These are phyloP conservation scores for Galeruca laticollis DNA, from an alignment of 2,888 invertebrate genomes.

Conservation along the genomic window DNA sequence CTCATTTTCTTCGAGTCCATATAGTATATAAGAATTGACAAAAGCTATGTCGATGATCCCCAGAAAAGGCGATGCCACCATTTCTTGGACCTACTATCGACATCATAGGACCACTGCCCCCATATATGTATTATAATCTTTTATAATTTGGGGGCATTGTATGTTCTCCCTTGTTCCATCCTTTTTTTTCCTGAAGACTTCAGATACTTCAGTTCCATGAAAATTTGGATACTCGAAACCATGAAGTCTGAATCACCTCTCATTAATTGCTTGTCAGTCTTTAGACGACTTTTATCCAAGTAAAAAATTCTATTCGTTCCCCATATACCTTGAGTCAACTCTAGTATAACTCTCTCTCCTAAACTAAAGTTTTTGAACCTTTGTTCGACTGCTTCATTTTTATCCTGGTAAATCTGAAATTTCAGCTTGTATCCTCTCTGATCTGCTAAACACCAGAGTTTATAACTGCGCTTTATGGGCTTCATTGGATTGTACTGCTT, in stretches of 20 bases:
- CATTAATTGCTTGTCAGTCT: constrained; percentile 41
- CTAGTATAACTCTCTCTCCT: constrained; percentile 33
- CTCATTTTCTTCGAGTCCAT: no score
- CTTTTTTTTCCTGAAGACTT: constrained; percentile 46
- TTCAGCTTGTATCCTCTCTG: constrained; percentile 41
- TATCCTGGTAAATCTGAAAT: constrained; percentile 49
- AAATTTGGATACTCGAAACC: no score
- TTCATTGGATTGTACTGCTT: no score
- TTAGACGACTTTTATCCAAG: no score
- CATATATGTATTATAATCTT: constrained; percentile 39
- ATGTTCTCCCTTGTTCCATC: constrained; percentile 42
- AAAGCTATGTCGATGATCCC: no score
- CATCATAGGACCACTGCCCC: constrained; percentile 38
- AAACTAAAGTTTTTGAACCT: constrained; percentile 32
- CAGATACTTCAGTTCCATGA: no score
- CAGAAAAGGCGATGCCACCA: no score
- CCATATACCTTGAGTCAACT: constrained; percentile 37
- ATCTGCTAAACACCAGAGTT: constrained; percentile 40
- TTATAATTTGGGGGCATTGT: constrained; percentile 34
- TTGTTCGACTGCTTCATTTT: constrained; percentile 36
- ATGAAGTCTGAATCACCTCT: no score
- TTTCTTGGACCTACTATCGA: no score
- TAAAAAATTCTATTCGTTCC: no score
- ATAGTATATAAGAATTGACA: no score
- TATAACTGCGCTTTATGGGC: no score